Evolutionary conservation across 2,888 invertebrate species (phyloP).

Genomic region (Carcina quercana): DNA sequence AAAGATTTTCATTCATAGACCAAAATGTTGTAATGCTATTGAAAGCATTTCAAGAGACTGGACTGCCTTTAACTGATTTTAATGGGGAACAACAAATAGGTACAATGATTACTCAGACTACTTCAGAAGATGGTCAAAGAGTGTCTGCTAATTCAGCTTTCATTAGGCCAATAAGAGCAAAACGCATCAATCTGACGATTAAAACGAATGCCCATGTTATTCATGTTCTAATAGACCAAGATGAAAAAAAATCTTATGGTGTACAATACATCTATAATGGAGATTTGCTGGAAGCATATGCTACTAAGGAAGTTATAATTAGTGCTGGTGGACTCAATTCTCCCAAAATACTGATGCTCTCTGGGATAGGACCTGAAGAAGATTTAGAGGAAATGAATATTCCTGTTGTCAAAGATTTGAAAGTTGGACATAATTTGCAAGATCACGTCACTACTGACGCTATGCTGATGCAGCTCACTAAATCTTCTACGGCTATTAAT

Average conservation of each 20-base stretch:
- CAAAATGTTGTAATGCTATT: constrained; percentile 66
- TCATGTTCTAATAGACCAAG: constrained; percentile 67
- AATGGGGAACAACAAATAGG: constrained; percentile 74
- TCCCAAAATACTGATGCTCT: constrained; percentile 76
- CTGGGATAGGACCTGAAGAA: constrained; percentile 76
- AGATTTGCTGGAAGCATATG: constrained; percentile 29
- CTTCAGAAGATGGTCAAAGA: constrained; percentile 71
- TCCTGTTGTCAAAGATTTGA: constrained; percentile 73
- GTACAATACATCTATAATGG: constrained; percentile 37
- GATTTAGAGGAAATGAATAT: constrained; percentile 61
- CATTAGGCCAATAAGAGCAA: constrained; percentile 74
- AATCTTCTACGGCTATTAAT: constrained; percentile 59
- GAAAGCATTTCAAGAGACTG: constrained; percentile 75
- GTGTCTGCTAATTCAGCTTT: constrained; percentile 77
- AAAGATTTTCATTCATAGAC: constrained; percentile 75
- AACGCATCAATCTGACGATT: constrained; percentile 60
- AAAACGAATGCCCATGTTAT: constrained; percentile 67
- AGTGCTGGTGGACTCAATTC: constrained; percentile 75
- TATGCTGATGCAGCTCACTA: constrained; percentile 68
- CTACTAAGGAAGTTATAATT: constrained; percentile 74
- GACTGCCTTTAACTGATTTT: constrained; percentile 71
- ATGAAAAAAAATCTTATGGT: constrained; percentile 35
- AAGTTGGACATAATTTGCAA: constrained; percentile 83
- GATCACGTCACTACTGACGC: constrained; percentile 76
- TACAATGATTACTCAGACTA: constrained; percentile 75